Conservation (phyloP, 2,113 vertebrate genomes). For the Perca flavescens region DNA sequence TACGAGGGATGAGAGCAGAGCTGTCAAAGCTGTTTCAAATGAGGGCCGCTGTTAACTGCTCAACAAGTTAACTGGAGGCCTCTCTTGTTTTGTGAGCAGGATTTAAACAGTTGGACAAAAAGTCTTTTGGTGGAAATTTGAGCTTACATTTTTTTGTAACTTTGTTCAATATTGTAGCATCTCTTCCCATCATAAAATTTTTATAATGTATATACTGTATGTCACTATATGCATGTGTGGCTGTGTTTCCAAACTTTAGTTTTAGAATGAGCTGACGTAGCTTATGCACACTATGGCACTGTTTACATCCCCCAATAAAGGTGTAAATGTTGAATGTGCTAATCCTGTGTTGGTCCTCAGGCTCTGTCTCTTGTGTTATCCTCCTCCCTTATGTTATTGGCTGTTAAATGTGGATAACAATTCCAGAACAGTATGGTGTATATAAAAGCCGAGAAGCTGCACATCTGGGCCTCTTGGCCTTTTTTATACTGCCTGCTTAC, state of each 20-base stretch:
- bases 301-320: neutral
- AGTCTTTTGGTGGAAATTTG: neutral
- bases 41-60: conserved; percentile 30
- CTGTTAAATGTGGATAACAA: neutral
- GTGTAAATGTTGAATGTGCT: neutral
- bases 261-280: neutral
- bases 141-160: neutral
- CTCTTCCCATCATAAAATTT: neutral
- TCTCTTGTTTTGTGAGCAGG: conserved; percentile 5
- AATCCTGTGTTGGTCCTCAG: neutral
- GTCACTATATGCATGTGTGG: neutral
- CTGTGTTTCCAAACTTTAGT: neutral
- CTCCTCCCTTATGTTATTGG: neutral
- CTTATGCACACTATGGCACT: neutral
- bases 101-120: neutral
- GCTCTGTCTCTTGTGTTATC: neutral
- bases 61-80: conserved; percentile 59
- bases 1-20: conserved; percentile 42
- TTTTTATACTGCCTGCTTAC: neutral
- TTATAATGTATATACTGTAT: too few relatives aligned
- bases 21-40: conserved; percentile 54
- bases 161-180: neutral
- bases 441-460: neutral
- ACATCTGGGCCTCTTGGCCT: neutral
- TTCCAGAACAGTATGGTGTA: neutral